Base-by-base conservation (phyloP, 1,140 invertebrate genomes). In the Hydropsyche tenuis region DNA sequence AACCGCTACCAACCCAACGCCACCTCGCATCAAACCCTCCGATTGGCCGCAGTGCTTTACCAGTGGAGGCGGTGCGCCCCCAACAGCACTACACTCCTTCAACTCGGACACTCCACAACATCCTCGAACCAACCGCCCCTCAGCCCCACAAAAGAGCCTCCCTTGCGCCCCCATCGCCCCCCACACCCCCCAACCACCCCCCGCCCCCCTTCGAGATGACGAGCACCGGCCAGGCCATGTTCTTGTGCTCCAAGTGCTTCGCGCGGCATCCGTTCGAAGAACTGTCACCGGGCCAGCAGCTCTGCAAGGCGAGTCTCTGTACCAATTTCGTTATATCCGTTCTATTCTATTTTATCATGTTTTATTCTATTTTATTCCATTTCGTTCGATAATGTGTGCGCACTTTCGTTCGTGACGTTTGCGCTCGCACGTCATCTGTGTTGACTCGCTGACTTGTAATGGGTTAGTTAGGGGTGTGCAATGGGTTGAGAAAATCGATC, bases 211-310 rank as follows among this genome's bases (percentile, higher is more conserved):
- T 4, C 20, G 14, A 22, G n/a, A 22, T 22, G n/a, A 53, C 5
- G 25, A 42, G 43, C 27, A 65, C 18, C n/a, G 27, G 22, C 22
- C 23, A 66, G 22, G 88, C 90, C 73, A 86, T 97, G 75, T 98
- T 97, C 86, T 95, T 96, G 46, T 98, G 96, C 86, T 97, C 96
- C 65, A 92, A 93, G 82, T 98, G 96, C 87, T 97, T 97, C 83
- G 92, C 92, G 72, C 89, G 95, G 80, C 94, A 97, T 87, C 95
- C 95, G 63, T 98, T 97, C 85, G 96, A 98, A 83, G 96, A 98
- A 84, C 87, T 98, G 76, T 97, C 95, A 70, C 89, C 94, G 73
- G 95, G 95, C 42, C 95, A 97, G 86, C 96, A 98, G 82, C 88
- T 98, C 79, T 98, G 96, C 87, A 97, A 97, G 92, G 96, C 97